Conservation (phyloP, 2,888 invertebrate species). For the Leucophenga maculata region DNA sequence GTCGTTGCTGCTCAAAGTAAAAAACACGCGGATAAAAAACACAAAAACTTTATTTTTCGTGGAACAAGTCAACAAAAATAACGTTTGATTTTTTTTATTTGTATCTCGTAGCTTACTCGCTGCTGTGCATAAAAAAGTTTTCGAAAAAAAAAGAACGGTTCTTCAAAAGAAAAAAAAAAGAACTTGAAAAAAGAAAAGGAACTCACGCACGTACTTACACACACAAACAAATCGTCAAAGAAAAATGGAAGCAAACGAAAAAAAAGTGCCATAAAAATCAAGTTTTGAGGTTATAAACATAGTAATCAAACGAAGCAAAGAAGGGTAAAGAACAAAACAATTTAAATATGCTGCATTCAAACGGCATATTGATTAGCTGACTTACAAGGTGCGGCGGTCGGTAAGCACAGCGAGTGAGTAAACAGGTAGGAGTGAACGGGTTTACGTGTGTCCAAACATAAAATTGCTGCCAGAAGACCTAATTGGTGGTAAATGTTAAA, state of each 20-base stretch:
- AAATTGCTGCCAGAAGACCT: constrained; percentile 22
- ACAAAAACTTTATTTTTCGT: too few relatives aligned
- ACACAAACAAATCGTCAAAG: neutral
- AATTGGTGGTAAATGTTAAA: too few relatives aligned
- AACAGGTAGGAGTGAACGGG: neutral
- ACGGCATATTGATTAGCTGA: constrained; percentile 41
- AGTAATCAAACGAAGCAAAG: neutral
- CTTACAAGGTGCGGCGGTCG: neutral
- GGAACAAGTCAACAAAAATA: too few relatives aligned
- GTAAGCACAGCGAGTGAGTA: constrained; percentile 1
- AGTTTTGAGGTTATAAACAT: constrained; percentile 18
- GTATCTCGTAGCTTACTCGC: too few relatives aligned
- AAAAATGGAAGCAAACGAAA: constrained; percentile 11
- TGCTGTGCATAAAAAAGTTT: too few relatives aligned
- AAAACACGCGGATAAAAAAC: too few relatives aligned
- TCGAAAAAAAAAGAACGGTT: constrained; percentile 46
- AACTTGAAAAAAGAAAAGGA: neutral
- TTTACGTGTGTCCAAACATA: constrained; percentile 11
- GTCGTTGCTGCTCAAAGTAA: too few relatives aligned
- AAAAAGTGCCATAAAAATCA: constrained; percentile 7
- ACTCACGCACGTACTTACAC: constrained; percentile 27
- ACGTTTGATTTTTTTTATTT: too few relatives aligned
- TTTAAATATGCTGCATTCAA: neutral
- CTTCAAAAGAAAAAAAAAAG: constrained; percentile 34
- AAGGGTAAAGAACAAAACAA: constrained; percentile 2